Evolutionary conservation across 2,888 invertebrate genomes (phyloP), one percentile per base, ranked within the genome.

Genomic region (Saturnia japonica): DNA sequence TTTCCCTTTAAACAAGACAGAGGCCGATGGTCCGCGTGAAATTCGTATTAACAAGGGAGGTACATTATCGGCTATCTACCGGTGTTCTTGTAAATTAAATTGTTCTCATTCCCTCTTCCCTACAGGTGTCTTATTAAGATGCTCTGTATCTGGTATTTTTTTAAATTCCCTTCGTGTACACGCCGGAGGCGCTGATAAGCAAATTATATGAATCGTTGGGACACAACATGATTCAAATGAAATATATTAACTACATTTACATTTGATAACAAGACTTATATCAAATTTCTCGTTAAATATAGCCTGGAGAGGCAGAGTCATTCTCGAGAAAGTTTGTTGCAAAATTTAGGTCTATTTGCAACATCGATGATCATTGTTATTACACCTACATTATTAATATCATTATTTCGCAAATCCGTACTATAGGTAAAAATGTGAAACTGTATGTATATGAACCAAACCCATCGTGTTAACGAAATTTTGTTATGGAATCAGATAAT

Each of bases 11-110:
- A 68, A n/a, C 64, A 66, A 66, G 54, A 70, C 74, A 73, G 72
- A 74, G 74, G 75, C 79, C 80, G 79, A 84, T 84, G 87, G 82
- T 78, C 80, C 85, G 83, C 80, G 42, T 28, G 84, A 86, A 88
- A 87, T 87, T 87, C 85, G 86, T 85, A 86, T 88, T 83, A 88
- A 85, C 87, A 85, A 86, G 85, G 82, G 85, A 72, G 86, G 84
- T 85, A 85, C 85, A 88, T 89, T 90, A 90, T 89, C 86, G 87
- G 84, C 78, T 60, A 70, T 57, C 47, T 51, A 12, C 60, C 43
- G 51, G n/a, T 71, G 75, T 74, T 72, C 83, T 86, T 85, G 84
- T 87, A 91, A 90, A 93, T 91, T 90, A 92, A 91, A 91, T 91
- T 89, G 89, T 89, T 90, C 82, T 84, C 81, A 81, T 79, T 77